phyloP scores from a whole-genome alignment of 1,140 invertebrate species.

The Zaprionus capensis region DNA sequence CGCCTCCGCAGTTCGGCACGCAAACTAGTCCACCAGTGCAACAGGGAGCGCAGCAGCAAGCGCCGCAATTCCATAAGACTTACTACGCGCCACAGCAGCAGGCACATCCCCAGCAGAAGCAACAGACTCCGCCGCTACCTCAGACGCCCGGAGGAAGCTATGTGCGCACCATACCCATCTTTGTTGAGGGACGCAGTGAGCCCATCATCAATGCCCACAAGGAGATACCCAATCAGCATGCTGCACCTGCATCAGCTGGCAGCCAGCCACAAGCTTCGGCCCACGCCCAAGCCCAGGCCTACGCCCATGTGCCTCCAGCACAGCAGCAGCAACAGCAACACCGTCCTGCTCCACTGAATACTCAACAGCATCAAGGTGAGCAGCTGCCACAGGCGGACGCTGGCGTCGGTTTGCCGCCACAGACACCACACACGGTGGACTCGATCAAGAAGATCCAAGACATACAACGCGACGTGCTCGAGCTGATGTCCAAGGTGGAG shows the following conservation, averaged over 20 bases:
- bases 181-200: slow-evolving; percentile 92
- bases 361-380: slow-evolving; percentile 57
- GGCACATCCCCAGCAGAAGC: slow-evolving; percentile 76
- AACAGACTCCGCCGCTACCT: slow-evolving; percentile 73
- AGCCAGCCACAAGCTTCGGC: slow-evolving; percentile 74
- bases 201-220: slow-evolving; percentile 88
- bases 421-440: slow-evolving; percentile 86
- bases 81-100: slow-evolving; percentile 74
- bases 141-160: slow-evolving; percentile 74
- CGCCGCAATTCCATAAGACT: slow-evolving; percentile 61
- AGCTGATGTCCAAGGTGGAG: slow-evolving; percentile 91
- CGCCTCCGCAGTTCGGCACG: slow-evolving; percentile 65
- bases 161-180: slow-evolving; percentile 94
- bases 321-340: slow-evolving; percentile 54
- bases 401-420: slow-evolving; percentile 67
- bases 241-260: slow-evolving; percentile 67
- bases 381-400: slow-evolving; percentile 47
- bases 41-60: slow-evolving; percentile 48
- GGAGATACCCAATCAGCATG: slow-evolving; percentile 82
- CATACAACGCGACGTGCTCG: slow-evolving; percentile 92
- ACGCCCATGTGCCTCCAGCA: slow-evolving; percentile 57
- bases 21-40: slow-evolving; percentile 73
- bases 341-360: slow-evolving; percentile 64
- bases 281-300: slow-evolving; percentile 56
- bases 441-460: slow-evolving; percentile 91